phyloP scores from a whole-genome alignment of 1,140 invertebrate genomes.

The Drosophila sp. region DNA sequence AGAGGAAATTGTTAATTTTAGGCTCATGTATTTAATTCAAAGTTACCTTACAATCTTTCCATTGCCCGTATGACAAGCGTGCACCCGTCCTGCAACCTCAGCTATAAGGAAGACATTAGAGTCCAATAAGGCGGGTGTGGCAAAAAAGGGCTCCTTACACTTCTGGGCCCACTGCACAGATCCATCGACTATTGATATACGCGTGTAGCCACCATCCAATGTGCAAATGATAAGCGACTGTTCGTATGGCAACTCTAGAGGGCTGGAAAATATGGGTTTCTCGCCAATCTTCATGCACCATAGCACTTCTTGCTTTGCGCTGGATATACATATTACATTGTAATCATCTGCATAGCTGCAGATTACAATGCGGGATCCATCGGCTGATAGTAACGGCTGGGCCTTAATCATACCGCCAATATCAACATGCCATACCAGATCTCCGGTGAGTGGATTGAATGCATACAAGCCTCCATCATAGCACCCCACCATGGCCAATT shows the following conservation, averaged over 20 bases:
- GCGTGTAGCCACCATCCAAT: conserved; percentile 65
- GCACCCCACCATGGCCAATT: conserved; percentile 83
- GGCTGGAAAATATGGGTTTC: conserved; percentile 63
- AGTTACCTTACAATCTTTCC: conserved; percentile 53
- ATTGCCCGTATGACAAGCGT: conserved; percentile 58
- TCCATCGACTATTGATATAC: conserved; percentile 56
- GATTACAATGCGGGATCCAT: conserved; percentile 55
- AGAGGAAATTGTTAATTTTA: not conserved
- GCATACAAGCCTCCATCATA: conserved; percentile 85
- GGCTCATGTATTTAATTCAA: not conserved
- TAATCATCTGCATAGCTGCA: conserved; percentile 73
- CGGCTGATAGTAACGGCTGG: conserved; percentile 63
- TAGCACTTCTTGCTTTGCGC: conserved; percentile 48
- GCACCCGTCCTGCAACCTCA: conserved; percentile 66
- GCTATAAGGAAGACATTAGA: conserved; percentile 54
- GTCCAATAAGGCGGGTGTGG: conserved; percentile 60
- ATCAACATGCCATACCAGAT: conserved; percentile 83
- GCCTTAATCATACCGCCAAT: conserved; percentile 85
- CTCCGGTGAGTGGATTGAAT: conserved; percentile 81
- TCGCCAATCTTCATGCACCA: conserved; percentile 66
- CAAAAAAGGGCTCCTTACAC: conserved; percentile 66
- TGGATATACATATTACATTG: conserved; percentile 71
- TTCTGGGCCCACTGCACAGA: conserved; percentile 59
- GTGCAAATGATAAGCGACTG: conserved; percentile 61
- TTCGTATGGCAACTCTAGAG: conserved; percentile 49